Evolutionary conservation across 2,113 vertebrate genomes (phyloP).

Genomic region (Condylura cristata): DNA sequence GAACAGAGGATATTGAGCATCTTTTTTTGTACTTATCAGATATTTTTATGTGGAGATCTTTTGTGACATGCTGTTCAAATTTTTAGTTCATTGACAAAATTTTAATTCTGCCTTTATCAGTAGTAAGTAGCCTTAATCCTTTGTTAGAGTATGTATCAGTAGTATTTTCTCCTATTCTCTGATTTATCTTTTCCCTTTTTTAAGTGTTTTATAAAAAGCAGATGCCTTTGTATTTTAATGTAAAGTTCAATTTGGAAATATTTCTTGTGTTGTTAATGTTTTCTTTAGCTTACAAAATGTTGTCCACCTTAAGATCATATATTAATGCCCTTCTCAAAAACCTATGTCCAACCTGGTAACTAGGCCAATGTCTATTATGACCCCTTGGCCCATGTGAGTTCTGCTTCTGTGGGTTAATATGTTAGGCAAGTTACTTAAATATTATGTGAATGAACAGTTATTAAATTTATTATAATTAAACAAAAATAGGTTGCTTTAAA

Average conservation of each 20-base stretch:
- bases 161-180: no score
- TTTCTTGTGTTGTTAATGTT: no score
- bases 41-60: background rate
- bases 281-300: no score
- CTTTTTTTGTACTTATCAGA: background rate
- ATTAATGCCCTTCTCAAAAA: background rate
- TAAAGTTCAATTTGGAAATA: no score
- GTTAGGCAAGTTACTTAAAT: background rate
- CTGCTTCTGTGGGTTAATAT: background rate
- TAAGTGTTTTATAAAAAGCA: no score
- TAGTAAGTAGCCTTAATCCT: no score
- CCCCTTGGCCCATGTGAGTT: background rate
- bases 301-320: no score
- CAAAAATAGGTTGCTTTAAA: background rate
- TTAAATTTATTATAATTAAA: background rate
- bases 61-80: background rate
- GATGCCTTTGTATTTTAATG: no score
- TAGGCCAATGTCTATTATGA: background rate
- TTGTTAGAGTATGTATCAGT: no score
- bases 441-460: background rate
- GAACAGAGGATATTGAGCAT: background rate
- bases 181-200: background rate
- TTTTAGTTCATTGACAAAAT: no score
- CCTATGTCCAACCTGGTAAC: background rate
- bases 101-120: no score